Evolutionary conservation across 2,113 vertebrate genomes (phyloP), one percentile per base, ranked within the genome.

Genomic region (Macroglossus sobrinus): DNA sequence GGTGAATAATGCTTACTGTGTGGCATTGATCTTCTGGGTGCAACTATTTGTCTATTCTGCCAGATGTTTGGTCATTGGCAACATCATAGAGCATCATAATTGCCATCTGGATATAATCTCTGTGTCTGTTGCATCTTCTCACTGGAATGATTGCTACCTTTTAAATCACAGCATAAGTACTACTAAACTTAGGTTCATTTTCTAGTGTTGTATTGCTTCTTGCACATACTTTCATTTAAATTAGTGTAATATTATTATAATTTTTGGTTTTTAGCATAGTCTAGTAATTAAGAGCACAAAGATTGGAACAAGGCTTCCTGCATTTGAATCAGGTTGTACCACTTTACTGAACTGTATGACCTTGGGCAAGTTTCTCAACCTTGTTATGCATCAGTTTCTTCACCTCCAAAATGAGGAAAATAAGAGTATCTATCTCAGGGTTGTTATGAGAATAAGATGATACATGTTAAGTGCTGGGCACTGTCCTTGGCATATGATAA

Each of bases 311-410:
- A 33, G 30, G 11, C 53, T 64, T 24, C 53, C 14, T 87, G 19
- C 28, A 3, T 95, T 95, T 91, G 64, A 91, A 50, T 35, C 6
- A n/a, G 28, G 10, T 21, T 92, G 1, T 93, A 3, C 19, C 28
- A 57, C 30, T 87, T 84, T 84, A 53, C 15, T 79, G 53, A 80
- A 47, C 18, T 91, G 0, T 45, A 2, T 85, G 40, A 26, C 5
- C 3, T 84, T 69, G 75, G 81, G 13, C 61, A 89, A 93, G 15
- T 50, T 85, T 22, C 21, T 72, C 47, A 82, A 13, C 28, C 33
- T 95, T 97, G 55, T 45, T 78, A 30, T 89, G 30, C 26, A 63
- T 94, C 76, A 71, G 10, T 93, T 92, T 95, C 72, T 96, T 84
- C 28, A 22, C 93, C 28, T 93, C n/a, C 35, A 79, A 89, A 97